These are phyloP conservation scores for Hypotaenidia okinawae DNA, from an alignment of 2,797 vertebrate species.

Conservation along the genomic window DNA sequence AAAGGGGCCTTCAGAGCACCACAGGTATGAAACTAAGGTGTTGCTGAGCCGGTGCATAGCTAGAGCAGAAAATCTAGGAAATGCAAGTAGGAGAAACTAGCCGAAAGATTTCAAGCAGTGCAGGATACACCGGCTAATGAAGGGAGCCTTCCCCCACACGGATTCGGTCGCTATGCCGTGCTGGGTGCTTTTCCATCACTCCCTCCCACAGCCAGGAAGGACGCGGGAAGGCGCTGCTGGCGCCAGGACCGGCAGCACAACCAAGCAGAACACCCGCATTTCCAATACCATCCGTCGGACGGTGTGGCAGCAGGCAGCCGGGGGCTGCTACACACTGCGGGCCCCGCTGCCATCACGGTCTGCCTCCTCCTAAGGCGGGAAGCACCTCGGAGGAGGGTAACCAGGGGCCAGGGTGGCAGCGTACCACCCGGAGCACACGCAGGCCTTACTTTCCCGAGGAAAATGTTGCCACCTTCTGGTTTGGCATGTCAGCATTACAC, in stretches of 20 bases:
- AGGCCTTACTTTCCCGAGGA: not conserved
- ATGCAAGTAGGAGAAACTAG: not conserved
- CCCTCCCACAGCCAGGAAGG: not conserved
- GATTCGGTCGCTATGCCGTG: not conserved
- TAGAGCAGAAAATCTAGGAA: not conserved
- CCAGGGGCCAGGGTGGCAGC: rapidly evolving
- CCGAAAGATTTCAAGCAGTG: not conserved
- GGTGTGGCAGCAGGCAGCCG: rapidly evolving
- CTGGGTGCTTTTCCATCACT: not conserved
- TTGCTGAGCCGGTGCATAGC: rapidly evolving
- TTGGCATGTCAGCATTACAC: not conserved
- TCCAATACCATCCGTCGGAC: rapidly evolving
- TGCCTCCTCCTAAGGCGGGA: rapidly evolving
- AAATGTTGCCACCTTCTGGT: not conserved
- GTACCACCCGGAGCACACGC: rapidly evolving
- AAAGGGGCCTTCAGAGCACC: not conserved
- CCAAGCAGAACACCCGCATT: not conserved
- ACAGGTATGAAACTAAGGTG: not conserved
- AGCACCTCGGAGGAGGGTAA: not conserved
- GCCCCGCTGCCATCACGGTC: rapidly evolving
- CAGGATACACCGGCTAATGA: rapidly evolving
- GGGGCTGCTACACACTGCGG: rapidly evolving
- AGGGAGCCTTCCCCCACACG: rapidly evolving
- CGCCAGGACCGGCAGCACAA: not conserved
- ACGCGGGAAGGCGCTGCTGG: not conserved